phyloP scores from a whole-genome alignment of 37 sponge, comb jelly and placozoan species.

The Halichondria panicea region DNA sequence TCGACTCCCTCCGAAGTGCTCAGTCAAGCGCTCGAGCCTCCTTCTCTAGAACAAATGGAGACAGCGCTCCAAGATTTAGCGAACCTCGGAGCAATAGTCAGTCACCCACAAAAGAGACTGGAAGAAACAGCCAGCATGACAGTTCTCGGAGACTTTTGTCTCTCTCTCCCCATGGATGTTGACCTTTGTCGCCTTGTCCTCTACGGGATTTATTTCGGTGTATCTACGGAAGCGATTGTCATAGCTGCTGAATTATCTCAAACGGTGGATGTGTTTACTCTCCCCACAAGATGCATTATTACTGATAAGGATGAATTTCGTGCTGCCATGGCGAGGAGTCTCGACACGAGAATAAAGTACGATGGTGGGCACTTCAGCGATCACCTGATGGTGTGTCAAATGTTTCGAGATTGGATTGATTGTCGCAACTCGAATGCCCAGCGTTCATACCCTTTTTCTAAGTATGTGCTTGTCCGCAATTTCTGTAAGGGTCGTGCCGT shows the following conservation, averaged over 20 bases:
- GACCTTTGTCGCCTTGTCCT: conserved; percentile 47
- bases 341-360: conserved; percentile 19
- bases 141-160: conserved; percentile 59
- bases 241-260: conserved; percentile 70
- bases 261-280: conserved; percentile 50
- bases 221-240: conserved; percentile 49
- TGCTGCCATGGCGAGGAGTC: conserved; percentile 18
- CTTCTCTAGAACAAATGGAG: conserved; percentile 53
- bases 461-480: conserved; percentile 3
- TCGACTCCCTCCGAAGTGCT: conserved; percentile 46
- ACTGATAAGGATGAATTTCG: conserved; percentile 19
- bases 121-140: conserved; percentile 58
- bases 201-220: conserved; percentile 59
- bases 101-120: not conserved
- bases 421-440: not conserved
- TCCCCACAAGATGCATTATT: conserved; percentile 32
- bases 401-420: conserved; percentile 59
- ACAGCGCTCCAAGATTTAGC: conserved; percentile 50
- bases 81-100: conserved; percentile 52
- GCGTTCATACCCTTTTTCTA: not conserved
- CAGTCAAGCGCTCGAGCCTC: conserved; percentile 44
- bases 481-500: conserved; percentile 19
- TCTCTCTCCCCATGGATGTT: conserved; percentile 64
- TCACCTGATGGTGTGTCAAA: conserved; percentile 33
- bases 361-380: conserved; percentile 64